These are phyloP conservation scores for Alauda arvensis DNA, from an alignment of 2,797 vertebrate species.

Conservation along the genomic window DNA sequence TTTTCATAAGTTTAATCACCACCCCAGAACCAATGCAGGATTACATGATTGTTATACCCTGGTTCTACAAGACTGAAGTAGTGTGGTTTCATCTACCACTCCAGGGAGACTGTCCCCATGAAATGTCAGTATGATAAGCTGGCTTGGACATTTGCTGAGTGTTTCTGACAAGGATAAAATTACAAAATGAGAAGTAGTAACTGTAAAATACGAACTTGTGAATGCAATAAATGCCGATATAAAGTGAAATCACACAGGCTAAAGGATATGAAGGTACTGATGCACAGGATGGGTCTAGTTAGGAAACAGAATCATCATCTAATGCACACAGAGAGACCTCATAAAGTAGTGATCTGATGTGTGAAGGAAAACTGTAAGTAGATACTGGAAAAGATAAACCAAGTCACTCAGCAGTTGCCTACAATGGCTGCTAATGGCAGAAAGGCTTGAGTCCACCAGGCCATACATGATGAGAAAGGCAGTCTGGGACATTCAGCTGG, in stretches of 20 bases:
- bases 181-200: conserved; percentile 37
- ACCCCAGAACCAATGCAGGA: background rate
- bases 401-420: background rate
- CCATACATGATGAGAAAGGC: background rate
- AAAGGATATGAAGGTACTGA: background rate
- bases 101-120: conserved; percentile 17
- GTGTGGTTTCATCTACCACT: background rate
- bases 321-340: background rate
- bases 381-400: background rate
- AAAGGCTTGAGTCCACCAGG: background rate
- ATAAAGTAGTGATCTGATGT: background rate
- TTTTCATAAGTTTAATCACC: background rate
- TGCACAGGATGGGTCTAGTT: background rate
- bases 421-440: background rate
- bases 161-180: conserved; percentile 39
- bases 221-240: conserved; percentile 8
- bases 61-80: background rate
- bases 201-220: conserved; percentile 11
- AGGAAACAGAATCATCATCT: background rate
- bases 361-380: background rate
- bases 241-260: background rate
- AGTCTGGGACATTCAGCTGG: background rate
- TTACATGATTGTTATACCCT: background rate
- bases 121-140: conserved; percentile 43
- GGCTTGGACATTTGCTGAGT: conserved; percentile 25